Conservation (phyloP, 2,888 invertebrate species). For the Odontomyia ornata region DNA sequence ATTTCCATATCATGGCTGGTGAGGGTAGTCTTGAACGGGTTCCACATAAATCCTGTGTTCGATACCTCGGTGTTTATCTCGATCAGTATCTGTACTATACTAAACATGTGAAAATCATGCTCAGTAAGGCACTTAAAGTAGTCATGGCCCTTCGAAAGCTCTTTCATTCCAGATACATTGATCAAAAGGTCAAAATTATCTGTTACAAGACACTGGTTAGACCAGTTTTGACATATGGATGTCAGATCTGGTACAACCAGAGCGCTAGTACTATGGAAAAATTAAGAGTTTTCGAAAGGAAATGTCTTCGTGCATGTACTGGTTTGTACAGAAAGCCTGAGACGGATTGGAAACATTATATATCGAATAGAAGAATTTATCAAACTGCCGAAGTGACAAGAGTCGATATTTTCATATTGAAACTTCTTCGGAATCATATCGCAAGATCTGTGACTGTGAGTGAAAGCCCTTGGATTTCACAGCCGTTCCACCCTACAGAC, state of each 20-base stretch:
- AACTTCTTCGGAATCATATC: background rate
- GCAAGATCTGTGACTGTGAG: background rate
- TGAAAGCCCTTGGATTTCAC: background rate
- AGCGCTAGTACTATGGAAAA: background rate
- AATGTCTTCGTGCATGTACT: background rate
- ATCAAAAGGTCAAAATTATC: background rate
- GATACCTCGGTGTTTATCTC: background rate
- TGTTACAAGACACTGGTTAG: background rate
- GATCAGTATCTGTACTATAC: background rate
- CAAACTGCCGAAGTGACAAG: no score
- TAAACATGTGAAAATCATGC: background rate
- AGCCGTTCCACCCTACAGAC: background rate
- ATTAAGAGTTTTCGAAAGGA: background rate
- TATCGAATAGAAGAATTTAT: no score
- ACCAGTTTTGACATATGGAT: constrained; percentile 1
- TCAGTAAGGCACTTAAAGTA: background rate
- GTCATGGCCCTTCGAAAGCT: background rate
- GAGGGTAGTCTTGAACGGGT: background rate
- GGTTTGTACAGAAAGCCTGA: background rate
- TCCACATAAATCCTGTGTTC: background rate
- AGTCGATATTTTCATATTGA: no score
- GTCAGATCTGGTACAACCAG: background rate
- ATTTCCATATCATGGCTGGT: no score
- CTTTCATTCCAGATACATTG: no score
- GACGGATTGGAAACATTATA: background rate